Conservation (phyloP, 2,113 vertebrate species). For the Gallinago undulata region DNA sequence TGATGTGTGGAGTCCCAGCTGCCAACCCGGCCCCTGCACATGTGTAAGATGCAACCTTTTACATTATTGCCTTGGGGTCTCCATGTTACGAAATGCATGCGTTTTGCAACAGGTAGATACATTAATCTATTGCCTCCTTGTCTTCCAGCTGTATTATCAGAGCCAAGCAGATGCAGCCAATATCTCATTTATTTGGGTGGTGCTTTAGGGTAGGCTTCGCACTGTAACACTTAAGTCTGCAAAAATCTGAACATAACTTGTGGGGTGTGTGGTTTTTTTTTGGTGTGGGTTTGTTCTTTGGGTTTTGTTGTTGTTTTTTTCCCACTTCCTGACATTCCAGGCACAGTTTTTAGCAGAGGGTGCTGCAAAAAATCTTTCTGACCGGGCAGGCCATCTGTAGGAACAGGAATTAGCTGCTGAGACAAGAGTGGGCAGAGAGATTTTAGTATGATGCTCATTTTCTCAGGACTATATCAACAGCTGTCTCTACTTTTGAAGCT, state of each 20-base stretch:
- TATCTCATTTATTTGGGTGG: background rate
- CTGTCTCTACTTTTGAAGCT: background rate
- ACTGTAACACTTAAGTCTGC: background rate
- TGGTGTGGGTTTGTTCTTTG: background rate
- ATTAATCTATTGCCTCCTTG: background rate
- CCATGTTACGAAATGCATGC: background rate
- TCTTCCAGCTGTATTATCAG: background rate
- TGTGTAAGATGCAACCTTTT: background rate
- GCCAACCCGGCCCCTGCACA: background rate
- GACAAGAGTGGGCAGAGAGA: background rate
- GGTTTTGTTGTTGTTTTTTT: background rate
- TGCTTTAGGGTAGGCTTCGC: background rate
- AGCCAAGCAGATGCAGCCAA: background rate
- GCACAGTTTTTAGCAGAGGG: background rate
- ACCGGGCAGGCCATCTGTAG: background rate
- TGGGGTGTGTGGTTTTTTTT: background rate
- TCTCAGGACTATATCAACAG: background rate
- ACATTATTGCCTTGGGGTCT: background rate
- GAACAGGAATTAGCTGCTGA: background rate
- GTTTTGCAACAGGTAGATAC: background rate
- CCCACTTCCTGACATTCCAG: background rate
- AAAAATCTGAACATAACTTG: background rate
- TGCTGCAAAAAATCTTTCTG: background rate
- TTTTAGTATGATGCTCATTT: background rate
- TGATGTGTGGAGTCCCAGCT: background rate